Evolutionary conservation across 2,797 vertebrate species (phyloP), one percentile per base, ranked within the genome.

Genomic region (Hippoglossus hippoglossus): DNA sequence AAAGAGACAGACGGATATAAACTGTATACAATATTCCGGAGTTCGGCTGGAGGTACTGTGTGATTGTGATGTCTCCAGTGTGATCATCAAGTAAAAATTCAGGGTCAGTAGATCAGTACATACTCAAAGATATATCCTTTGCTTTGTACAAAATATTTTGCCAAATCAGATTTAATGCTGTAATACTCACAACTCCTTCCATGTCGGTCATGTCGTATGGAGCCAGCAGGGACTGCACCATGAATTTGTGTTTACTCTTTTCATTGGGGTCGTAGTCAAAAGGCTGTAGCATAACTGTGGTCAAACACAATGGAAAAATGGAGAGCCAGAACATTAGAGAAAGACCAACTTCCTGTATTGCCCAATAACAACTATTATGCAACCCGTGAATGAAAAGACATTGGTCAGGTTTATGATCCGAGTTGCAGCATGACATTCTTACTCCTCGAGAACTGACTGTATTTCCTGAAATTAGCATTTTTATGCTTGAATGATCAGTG

Each of bases 221-320:
- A 81, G 96, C 97, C 91, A 97, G 91, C 94, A 98, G 92, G 82
- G 97, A 97, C 93, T 97, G 96, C 87, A 98, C 97, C 97, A 98
- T 98, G 90, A 98, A 98, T 94, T 98, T 98, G 94, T 98, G 97
- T 94, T 98, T 98, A 93, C 97, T 98, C 92, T 97, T 98, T 93
- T 98, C 97, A 87, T 97, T 98, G 87, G 97, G 97, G 79, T 98
- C 97, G 74, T 98, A 98, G 90, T 98, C 97, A 89, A 98, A 98
- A 36, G 97, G 97, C 91, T 98, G 97, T 57, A 98, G 94, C 97
- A 98, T 98, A 87, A 98, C 97, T 98, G 94, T 67, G 88, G 79
- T 89, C 75, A 77, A 85, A 89, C 72, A 73, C 49, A 78, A 67
- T 28, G 25, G 59, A 12, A 74, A 51, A 81, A 49, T 0, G 11